Conservation (phyloP, 2,888 invertebrate species). For the Nomada flava region DNA sequence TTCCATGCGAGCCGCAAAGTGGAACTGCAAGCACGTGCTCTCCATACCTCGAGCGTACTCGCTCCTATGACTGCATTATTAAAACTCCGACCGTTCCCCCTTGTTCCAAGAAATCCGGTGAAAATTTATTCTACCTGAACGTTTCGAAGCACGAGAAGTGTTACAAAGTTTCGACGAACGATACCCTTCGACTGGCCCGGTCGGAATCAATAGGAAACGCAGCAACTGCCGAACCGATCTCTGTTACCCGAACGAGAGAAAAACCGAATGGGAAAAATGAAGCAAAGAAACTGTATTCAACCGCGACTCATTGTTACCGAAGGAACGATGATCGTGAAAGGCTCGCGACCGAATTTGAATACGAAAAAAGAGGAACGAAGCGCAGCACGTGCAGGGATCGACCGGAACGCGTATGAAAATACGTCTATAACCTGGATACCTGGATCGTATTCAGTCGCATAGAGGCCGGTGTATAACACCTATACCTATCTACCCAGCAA, state of each 20-base stretch:
- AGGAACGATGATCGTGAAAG: background rate
- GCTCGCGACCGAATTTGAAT: conserved; percentile 28
- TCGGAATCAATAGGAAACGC: background rate
- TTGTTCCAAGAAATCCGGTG: too few relatives aligned
- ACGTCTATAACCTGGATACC: conserved; percentile 39
- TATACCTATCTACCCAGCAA: conserved; percentile 61
- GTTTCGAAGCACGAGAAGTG: too few relatives aligned
- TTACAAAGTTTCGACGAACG: too few relatives aligned
- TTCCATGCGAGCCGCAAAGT: conserved; percentile 7
- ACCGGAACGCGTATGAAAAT: conserved; percentile 24
- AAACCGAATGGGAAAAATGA: background rate
- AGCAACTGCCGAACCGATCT: background rate
- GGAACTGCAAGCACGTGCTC: conserved; percentile 39
- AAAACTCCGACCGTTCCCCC: background rate
- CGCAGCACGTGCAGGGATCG: conserved; percentile 35
- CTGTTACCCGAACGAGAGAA: background rate
- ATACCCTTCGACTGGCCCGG: too few relatives aligned
- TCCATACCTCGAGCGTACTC: background rate
- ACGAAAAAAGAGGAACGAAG: conserved; percentile 5
- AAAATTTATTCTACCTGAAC: too few relatives aligned
- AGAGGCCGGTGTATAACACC: conserved; percentile 53
- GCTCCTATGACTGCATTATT: background rate
- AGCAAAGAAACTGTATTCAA: background rate
- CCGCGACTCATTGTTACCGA: conserved; percentile 17
- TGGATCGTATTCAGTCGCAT: conserved; percentile 49